Evolutionary conservation across 2,888 invertebrate genomes (phyloP).

Genomic region (Strigamia maritima): DNA sequence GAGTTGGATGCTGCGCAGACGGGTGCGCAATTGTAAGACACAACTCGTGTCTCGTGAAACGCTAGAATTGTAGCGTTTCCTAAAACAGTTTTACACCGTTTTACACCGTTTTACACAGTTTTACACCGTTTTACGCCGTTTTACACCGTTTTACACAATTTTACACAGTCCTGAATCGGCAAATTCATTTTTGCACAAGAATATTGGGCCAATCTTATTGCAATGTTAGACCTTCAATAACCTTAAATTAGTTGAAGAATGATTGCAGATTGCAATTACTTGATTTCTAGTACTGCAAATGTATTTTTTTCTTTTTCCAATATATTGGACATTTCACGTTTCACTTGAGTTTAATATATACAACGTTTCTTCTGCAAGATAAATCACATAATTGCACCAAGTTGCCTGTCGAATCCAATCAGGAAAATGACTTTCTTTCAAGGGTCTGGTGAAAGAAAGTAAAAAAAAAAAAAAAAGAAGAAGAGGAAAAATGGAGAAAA

Average conservation of each 20-base stretch:
- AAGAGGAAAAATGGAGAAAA: background rate
- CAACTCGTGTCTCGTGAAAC: no score
- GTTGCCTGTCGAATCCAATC: slow-evolving; percentile 16
- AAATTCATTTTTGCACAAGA: no score
- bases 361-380: background rate
- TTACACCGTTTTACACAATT: no score
- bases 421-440: slow-evolving; percentile 10
- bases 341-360: background rate
- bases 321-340: background rate
- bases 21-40: no score
- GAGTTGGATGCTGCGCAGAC: no score
- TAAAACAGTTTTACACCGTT: no score
- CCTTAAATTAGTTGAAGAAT: background rate
- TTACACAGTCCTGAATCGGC: no score
- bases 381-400: slow-evolving; percentile 23
- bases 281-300: background rate
- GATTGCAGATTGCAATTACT: background rate
- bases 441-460: background rate
- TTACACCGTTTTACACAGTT: no score
- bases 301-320: background rate
- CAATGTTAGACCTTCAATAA: no score
- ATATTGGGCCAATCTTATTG: no score
- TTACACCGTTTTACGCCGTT: no score
- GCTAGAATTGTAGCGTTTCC: no score
- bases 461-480: background rate